A percentile compares a stretch with the other conserved stretches of the same genome.
phyloP scores from a whole-genome alignment of 2,113 vertebrate species.

The Camelus dromedarius region DNA sequence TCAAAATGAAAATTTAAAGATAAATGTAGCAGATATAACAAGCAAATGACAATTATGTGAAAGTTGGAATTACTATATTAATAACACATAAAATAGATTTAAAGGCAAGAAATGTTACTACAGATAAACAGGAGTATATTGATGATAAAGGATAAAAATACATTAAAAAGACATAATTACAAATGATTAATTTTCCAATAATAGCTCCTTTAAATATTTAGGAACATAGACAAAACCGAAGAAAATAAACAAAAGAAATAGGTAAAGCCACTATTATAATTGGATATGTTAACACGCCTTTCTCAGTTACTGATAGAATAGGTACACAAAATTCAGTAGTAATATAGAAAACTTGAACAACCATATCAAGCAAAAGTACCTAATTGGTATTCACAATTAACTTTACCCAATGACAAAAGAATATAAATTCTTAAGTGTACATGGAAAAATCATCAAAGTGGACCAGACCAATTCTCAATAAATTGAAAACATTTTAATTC shows the following conservation, averaged over 20 bases:
- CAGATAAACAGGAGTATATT: neutral
- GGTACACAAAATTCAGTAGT: neutral
- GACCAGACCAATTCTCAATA: neutral
- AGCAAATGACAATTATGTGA: neutral
- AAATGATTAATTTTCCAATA: neutral
- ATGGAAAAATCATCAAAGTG: neutral
- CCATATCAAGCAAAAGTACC: neutral
- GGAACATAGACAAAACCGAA: neutral
- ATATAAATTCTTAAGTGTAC: neutral
- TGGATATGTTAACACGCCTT: neutral
- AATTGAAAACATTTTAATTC: neutral
- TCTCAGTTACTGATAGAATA: neutral
- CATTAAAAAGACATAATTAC: neutral
- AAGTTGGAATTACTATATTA: neutral
- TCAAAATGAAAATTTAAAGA: neutral
- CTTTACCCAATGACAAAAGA: neutral
- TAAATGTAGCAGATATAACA: neutral
- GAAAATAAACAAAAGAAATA: neutral
- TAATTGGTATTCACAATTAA: neutral
- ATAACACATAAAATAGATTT: neutral
- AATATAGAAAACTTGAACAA: neutral
- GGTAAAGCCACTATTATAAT: neutral
- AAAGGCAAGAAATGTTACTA: neutral
- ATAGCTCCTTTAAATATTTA: neutral
- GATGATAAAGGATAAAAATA: neutral